Percentiles rank a stretch among this genome's conserved stretches.
These are phyloP conservation scores for Egretta garzetta DNA, from an alignment of 2,113 vertebrate species.

Conservation along the genomic window DNA sequence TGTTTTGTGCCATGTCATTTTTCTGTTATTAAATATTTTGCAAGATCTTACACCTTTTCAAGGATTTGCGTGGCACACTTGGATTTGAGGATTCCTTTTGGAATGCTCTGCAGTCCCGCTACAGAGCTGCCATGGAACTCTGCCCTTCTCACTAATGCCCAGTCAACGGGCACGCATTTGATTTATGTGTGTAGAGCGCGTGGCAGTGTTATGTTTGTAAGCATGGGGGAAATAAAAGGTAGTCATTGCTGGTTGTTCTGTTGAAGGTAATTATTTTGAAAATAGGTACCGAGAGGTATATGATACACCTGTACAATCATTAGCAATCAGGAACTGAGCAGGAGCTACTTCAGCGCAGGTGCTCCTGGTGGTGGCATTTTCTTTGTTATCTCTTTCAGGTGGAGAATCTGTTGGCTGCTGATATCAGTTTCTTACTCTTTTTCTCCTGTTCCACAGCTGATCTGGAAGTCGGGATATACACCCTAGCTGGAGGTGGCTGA, in stretches of 20 bases:
- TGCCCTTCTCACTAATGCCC: neutral
- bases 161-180: neutral
- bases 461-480: neutral
- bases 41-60: neutral
- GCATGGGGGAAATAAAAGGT: neutral
- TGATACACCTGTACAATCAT: neutral
- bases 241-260: neutral
- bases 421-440: neutral
- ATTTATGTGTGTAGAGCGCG: accelerated
- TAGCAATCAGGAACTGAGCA: neutral
- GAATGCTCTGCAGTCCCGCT: neutral
- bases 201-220: neutral
- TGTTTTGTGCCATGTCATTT: neutral
- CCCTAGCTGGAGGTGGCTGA: neutral
- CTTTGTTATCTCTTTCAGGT: neutral
- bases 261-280: neutral
- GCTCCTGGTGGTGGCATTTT: neutral
- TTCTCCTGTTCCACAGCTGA: neutral
- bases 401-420: neutral
- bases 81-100: neutral
- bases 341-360: neutral
- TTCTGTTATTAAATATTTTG: neutral
- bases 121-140: neutral
- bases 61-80: accelerated
- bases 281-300: neutral